Percentiles rank a stretch among this genome's conserved stretches.
phyloP scores from a whole-genome alignment of 2,888 invertebrate species.

The Criorhina ranunculi region DNA sequence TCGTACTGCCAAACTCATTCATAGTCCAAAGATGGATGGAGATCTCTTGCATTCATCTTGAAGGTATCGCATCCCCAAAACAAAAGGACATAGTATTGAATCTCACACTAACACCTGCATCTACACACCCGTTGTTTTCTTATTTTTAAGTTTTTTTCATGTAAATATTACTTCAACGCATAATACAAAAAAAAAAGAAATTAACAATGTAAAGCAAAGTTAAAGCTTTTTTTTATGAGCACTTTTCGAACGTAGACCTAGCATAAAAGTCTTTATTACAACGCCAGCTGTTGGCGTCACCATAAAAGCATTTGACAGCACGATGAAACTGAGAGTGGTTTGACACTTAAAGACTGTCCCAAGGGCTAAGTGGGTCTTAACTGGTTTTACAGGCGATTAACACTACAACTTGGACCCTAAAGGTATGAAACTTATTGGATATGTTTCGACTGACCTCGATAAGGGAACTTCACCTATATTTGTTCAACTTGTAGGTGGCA shows the following conservation, averaged over 20 bases:
- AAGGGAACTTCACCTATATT: background rate
- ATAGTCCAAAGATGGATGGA: constrained; percentile 28
- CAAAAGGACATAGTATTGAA: constrained; percentile 21
- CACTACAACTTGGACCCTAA: background rate
- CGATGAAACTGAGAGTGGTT: constrained; percentile 34
- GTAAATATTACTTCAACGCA: constrained; percentile 41
- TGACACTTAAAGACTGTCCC: constrained; percentile 14
- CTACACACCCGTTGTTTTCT: constrained; percentile 9
- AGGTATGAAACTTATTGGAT: background rate
- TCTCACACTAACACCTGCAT: constrained; percentile 24
- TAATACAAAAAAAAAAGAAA: constrained; percentile 9
- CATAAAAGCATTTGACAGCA: background rate
- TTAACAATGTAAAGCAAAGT: background rate
- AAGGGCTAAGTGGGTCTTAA: background rate
- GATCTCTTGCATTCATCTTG: background rate
- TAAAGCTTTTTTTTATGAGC: background rate
- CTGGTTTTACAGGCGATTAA: background rate
- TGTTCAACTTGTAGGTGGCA: no score
- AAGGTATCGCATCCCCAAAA: background rate
- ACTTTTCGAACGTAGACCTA: background rate
- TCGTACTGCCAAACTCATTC: background rate
- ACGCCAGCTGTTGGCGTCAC: background rate
- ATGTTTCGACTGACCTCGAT: background rate
- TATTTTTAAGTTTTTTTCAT: constrained; percentile 35
- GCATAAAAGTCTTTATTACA: background rate